phyloP scores from a whole-genome alignment of 2,888 invertebrate genomes.

The Epirrita christyi region DNA sequence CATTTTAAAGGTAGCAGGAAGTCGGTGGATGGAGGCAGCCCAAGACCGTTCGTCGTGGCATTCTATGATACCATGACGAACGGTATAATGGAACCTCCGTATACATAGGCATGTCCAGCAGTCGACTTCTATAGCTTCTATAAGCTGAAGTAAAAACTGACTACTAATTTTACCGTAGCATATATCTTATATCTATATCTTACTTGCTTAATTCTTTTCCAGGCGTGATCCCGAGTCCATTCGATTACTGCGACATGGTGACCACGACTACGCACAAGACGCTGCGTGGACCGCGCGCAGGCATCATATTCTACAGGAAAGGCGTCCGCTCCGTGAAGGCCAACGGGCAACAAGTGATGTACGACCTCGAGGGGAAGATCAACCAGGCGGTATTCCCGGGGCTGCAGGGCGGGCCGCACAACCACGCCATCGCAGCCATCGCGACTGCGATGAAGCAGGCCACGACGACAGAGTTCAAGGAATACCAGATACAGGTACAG shows the following conservation, averaged over 20 bases:
- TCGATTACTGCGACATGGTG: conserved; percentile 96
- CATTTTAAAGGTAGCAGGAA: too few relatives aligned
- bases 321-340: conserved; percentile 92
- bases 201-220: too few relatives aligned
- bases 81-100: too few relatives aligned
- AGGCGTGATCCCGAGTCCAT: conserved; percentile 94
- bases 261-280: conserved; percentile 98
- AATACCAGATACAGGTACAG: conserved; percentile 92
- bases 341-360: conserved; percentile 92
- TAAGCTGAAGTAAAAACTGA: too few relatives aligned
- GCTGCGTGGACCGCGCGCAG: conserved; percentile 94
- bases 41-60: too few relatives aligned
- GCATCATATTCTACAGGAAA: conserved; percentile 96
- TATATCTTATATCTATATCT: too few relatives aligned
- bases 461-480: conserved; percentile 90
- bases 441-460: conserved; percentile 98
- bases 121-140: too few relatives aligned
- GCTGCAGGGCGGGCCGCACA: conserved; percentile 98
- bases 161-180: too few relatives aligned
- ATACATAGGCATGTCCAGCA: too few relatives aligned
- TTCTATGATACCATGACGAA: too few relatives aligned
- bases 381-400: conserved; percentile 97
- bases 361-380: conserved; percentile 94
- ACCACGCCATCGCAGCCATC: conserved; percentile 97
- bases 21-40: too few relatives aligned